These are phyloP conservation scores for Agrotis clavis DNA, from an alignment of 2,888 invertebrate genomes.

Conservation along the genomic window DNA sequence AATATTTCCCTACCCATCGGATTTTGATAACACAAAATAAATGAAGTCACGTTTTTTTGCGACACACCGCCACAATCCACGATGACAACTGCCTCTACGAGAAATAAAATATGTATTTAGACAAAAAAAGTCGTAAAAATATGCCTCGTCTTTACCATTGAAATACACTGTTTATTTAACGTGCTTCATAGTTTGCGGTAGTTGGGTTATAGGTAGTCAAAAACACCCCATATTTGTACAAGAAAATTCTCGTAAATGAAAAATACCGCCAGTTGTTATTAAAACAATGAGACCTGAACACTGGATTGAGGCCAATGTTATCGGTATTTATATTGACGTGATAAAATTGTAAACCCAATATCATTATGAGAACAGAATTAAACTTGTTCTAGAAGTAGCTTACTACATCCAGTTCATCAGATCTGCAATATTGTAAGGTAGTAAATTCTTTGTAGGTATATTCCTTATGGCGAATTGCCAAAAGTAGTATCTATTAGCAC, in stretches of 20 bases:
- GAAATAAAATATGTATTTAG: constrained; percentile 45
- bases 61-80: neutral
- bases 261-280: constrained; percentile 21
- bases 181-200: constrained; percentile 53
- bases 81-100: constrained; percentile 13
- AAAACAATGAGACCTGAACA: constrained; percentile 15
- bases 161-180: constrained; percentile 47
- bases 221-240: constrained; percentile 43
- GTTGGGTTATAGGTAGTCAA: constrained; percentile 38
- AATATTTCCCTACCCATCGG: constrained; percentile 10
- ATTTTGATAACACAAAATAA: constrained; percentile 26
- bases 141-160: constrained; percentile 31
- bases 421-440: constrained; percentile 8
- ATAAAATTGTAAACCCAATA: neutral
- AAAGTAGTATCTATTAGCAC: constrained; percentile 40
- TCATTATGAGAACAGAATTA: neutral
- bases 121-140: constrained; percentile 38
- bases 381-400: neutral
- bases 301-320: constrained; percentile 3
- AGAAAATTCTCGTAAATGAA: constrained; percentile 27
- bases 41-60: constrained; percentile 29
- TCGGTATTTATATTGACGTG: constrained; percentile 23
- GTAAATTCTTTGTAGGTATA: neutral
- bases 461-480: constrained; percentile 38
- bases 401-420: neutral